Evolutionary conservation across 2,113 vertebrate genomes (phyloP).

Genomic region (Eolophus roseicapilla): DNA sequence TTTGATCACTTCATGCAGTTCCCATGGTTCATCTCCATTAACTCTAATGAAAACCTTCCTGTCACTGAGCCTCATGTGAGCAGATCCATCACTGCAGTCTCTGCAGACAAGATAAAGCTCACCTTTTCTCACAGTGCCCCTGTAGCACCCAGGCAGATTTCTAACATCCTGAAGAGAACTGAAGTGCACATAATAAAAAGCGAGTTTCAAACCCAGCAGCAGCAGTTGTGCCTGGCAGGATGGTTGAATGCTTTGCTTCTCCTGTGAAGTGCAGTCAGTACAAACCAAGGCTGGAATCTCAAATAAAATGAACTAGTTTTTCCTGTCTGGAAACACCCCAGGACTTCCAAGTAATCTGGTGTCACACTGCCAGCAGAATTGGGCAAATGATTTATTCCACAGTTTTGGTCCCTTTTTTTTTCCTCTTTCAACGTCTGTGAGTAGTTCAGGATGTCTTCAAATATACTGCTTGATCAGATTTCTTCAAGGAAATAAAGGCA

Average conservation of each 20-base stretch:
- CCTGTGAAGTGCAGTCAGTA: not conserved
- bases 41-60: not conserved
- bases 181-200: not conserved
- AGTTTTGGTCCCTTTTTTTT: not conserved
- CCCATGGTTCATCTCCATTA: accelerated
- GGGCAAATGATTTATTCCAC: not conserved
- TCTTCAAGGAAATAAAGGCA: not conserved
- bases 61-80: accelerated
- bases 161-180: not conserved
- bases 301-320: not conserved
- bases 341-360: not conserved
- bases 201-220: not conserved
- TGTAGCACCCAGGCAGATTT: not conserved
- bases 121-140: accelerated
- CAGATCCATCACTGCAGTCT: not conserved
- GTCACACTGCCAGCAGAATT: not conserved
- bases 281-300: not conserved
- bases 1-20: not conserved
- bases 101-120: not conserved
- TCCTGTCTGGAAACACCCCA: constrained; percentile 26
- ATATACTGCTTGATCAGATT: not conserved
- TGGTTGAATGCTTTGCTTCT: not conserved
- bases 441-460: not conserved
- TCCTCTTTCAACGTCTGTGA: not conserved
- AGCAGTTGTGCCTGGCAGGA: not conserved